Base-by-base conservation (phyloP, 1,140 invertebrate genomes). In the Wasmannia auropunctata region DNA sequence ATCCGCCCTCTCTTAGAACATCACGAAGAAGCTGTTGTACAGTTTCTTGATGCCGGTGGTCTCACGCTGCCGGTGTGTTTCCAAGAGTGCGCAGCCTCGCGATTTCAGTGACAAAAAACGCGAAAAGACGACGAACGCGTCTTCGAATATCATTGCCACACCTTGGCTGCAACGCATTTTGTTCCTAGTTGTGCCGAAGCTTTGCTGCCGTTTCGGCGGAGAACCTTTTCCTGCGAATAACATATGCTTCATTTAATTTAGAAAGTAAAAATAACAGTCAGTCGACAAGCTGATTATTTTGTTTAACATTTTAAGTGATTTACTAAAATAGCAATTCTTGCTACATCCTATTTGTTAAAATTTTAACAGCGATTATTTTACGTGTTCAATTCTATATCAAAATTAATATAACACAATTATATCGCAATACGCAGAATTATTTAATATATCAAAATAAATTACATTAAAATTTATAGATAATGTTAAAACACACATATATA, bases 21-120 rank as follows among this genome's bases (percentile, higher is more conserved):
- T 96, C 74, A 98, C 97, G 94, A 98, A 98, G 95, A 98, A 98
- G 72, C 97, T 97, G 95, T 98, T 98, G 95, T 98, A 98, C 93
- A 98, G 95, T 95, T 98, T 97, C 95, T 98, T 98, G 90, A 98
- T 97, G 58, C 97, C 97, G 34, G 97, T 97, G 49, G 97, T 97
- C 93, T 98, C 97, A 90, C 97, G 95, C 94, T 97, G 97, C 93
- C 97, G 96, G 93, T 97, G 97, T 93, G 97, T 97, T 95, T 97
- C 97, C 65, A 97, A 96, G 91, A 97, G 96, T 93, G 96, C 96
- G 92, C 95, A 95, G 81, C 95, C 95, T 87, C 95, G 94, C 65
- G 95, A 95, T 88, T 92, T 95, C 3, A 95, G 89, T n/a, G 94
- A 93, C 79, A 95, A 92, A 92, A 94, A 95, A 93, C 95, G 95